These are phyloP conservation scores for Drosophila yooni DNA, from an alignment of 2,888 invertebrate species.

Conservation along the genomic window DNA sequence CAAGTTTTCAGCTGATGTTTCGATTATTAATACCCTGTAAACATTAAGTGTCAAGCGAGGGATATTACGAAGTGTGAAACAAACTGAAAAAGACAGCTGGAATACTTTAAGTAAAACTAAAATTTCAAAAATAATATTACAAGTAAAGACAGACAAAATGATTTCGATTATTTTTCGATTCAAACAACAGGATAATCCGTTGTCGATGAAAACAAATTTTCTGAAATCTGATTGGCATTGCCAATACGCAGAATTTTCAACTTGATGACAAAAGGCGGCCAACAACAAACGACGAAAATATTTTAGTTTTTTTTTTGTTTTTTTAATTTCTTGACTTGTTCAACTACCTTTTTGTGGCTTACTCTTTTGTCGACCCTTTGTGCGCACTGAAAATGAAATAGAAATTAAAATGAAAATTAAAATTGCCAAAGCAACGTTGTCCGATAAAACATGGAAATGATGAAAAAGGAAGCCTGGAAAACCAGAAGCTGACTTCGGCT, in stretches of 20 bases:
- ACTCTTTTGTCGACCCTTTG: slow-evolving; percentile 23
- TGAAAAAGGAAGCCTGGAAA: neutral
- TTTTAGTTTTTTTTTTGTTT: slow-evolving; percentile 26
- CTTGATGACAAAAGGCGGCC: slow-evolving; percentile 38
- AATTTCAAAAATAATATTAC: neutral
- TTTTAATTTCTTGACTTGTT: slow-evolving; percentile 31
- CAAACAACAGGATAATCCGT: neutral
- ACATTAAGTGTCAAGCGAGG: neutral
- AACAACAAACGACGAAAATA: slow-evolving; percentile 16
- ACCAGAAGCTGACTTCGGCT: slow-evolving; percentile 40
- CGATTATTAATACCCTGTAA: slow-evolving; percentile 16
- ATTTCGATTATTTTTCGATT: neutral
- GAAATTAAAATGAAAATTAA: slow-evolving; percentile 29
- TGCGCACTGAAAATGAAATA: slow-evolving; percentile 28
- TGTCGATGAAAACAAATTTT: neutral
- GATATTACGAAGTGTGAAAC: neutral
- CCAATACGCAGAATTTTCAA: slow-evolving; percentile 23
- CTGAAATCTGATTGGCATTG: slow-evolving; percentile 5
- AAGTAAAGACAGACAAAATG: neutral
- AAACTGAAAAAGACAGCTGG: neutral
- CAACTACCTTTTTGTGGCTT: slow-evolving; percentile 25
- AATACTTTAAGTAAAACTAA: neutral
- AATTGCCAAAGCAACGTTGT: slow-evolving; percentile 32
- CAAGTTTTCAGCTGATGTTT: slow-evolving; percentile 25
- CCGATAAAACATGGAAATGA: slow-evolving; percentile 6